Percentiles rank a stretch among this genome's conserved stretches.
These are phyloP conservation scores for Xiphydria camelus DNA, from an alignment of 2,888 invertebrate genomes.

Conservation along the genomic window DNA sequence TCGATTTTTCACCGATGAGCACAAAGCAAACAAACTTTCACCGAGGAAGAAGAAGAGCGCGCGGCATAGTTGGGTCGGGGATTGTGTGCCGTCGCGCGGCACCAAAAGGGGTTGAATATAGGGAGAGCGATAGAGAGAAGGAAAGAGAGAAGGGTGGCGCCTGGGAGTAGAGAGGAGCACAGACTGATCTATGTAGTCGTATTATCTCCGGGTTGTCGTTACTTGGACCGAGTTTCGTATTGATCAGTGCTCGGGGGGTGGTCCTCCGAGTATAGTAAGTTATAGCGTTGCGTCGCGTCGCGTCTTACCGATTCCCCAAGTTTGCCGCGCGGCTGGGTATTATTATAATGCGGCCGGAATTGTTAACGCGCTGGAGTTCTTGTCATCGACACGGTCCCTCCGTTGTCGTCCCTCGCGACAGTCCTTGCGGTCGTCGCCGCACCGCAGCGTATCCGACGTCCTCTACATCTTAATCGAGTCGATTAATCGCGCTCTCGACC, in stretches of 20 bases:
- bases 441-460: no score
- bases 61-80: no score
- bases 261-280: slow-evolving; percentile 22
- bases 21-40: slow-evolving; percentile 25
- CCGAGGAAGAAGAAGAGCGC: slow-evolving; percentile 18
- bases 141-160: no score
- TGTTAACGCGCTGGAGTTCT: not conserved
- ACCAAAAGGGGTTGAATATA: slow-evolving; percentile 27
- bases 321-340: not conserved
- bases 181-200: slow-evolving; percentile 25
- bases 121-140: slow-evolving; percentile 19
- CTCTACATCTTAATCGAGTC: no score
- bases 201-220: slow-evolving; percentile 31
- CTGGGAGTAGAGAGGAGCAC: not conserved
- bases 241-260: slow-evolving; percentile 29
- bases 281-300: not conserved
- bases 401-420: not conserved
- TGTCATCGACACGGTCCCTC: no score
- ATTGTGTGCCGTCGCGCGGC: slow-evolving; percentile 23
- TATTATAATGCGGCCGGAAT: not conserved
- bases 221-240: slow-evolving; percentile 34
- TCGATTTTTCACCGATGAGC: no score
- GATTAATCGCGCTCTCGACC: no score
- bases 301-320: not conserved
- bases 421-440: no score